phyloP scores from a whole-genome alignment of 2,113 vertebrate species.

The Stercorarius parasiticus region DNA sequence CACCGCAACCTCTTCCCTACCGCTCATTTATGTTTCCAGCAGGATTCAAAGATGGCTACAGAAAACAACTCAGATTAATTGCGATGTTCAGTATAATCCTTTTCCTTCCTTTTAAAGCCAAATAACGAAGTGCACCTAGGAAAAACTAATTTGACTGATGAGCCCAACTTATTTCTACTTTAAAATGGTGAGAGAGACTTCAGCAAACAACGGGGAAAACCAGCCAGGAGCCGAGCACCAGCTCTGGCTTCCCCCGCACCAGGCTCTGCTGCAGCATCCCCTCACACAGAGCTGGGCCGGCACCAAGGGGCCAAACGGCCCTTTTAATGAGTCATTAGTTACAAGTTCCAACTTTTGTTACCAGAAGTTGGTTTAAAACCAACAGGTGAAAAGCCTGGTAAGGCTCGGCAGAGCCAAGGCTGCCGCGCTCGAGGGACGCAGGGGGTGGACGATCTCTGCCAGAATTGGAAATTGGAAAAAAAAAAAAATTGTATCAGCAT shows the following conservation, averaged over 20 bases:
- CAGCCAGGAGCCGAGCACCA: not conserved
- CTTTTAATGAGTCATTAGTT: not conserved
- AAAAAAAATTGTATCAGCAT: not conserved
- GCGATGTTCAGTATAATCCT: not conserved
- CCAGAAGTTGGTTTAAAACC: not conserved
- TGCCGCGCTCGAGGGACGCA: not conserved
- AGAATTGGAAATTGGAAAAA: not conserved
- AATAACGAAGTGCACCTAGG: not conserved
- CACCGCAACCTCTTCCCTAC: not conserved
- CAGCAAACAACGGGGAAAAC: too few species aligned
- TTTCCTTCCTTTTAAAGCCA: not conserved
- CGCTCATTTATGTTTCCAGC: not conserved
- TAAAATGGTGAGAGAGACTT: not conserved
- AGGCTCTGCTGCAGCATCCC: not conserved
- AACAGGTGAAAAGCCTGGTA: not conserved
- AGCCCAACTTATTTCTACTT: not conserved
- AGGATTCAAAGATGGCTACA: not conserved
- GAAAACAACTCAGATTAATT: not conserved
- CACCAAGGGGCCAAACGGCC: rapidly evolving
- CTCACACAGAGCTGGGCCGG: rapidly evolving
- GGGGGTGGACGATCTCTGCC: not conserved
- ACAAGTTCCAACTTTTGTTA: rapidly evolving
- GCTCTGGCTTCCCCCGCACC: not conserved
- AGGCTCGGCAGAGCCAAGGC: not conserved
- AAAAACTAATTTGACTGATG: not conserved